A percentile compares a stretch with the other conserved stretches of the same genome.
These are phyloP conservation scores for Agrypnus murinus DNA, from an alignment of 2,888 invertebrate species.

Conservation along the genomic window DNA sequence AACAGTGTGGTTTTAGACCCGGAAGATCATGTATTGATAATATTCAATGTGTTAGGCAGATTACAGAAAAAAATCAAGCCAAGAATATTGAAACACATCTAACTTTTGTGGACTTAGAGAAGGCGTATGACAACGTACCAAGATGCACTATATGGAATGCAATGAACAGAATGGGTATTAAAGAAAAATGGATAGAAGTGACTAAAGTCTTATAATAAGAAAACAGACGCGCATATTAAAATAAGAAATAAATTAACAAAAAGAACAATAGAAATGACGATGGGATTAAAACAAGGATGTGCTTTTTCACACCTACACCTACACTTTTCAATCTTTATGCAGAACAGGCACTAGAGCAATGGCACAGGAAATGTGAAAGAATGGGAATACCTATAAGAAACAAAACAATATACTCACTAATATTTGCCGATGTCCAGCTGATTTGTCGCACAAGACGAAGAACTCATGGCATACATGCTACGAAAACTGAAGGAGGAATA, in stretches of 20 bases:
- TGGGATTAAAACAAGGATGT: conserved; percentile 16
- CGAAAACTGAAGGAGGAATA: too few species aligned
- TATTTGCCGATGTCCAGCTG: not conserved
- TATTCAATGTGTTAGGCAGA: conserved; percentile 4
- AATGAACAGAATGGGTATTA: not conserved
- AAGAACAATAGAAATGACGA: conserved; percentile 4
- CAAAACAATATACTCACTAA: not conserved
- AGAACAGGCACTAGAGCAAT: not conserved
- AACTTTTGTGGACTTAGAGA: conserved; percentile 12
- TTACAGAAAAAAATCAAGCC: conserved; percentile 12
- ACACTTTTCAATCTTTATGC: conserved; percentile 4
- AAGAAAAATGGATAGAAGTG: conserved; percentile 10
- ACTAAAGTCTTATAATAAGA: not conserved
- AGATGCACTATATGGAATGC: not conserved
- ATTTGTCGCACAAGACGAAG: not conserved
- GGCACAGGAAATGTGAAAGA: not conserved
- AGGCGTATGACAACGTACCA: conserved; percentile 8
- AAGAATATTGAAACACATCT: conserved; percentile 7
- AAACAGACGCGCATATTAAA: conserved; percentile 15
- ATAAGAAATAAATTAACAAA: conserved; percentile 9
- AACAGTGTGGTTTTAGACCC: conserved; percentile 9
- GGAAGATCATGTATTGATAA: not conserved
- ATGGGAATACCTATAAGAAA: too few species aligned
- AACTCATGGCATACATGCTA: not conserved
- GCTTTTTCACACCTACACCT: not conserved